These are phyloP conservation scores for Panopea generosa DNA, from an alignment of 2,888 invertebrate genomes.

Conservation along the genomic window DNA sequence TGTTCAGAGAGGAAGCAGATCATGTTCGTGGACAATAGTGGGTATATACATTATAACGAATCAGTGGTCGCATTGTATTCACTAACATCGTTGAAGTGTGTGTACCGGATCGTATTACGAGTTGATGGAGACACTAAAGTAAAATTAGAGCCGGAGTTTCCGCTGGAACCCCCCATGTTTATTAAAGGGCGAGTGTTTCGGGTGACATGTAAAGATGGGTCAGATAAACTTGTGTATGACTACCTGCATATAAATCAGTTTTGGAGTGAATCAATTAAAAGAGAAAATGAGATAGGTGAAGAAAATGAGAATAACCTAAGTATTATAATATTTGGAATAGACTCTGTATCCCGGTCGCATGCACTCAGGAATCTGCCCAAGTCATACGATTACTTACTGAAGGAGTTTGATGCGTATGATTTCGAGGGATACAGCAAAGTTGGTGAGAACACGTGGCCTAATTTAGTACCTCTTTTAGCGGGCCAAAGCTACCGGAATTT, in stretches of 20 bases:
- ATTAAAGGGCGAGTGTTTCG: slow-evolving; percentile 13
- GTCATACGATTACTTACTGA: neutral
- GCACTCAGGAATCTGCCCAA: slow-evolving; percentile 2
- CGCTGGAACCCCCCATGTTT: neutral
- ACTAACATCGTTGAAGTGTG: neutral
- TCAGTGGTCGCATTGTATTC: neutral
- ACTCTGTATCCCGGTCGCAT: slow-evolving; percentile 10
- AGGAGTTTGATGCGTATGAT: slow-evolving; percentile 7
- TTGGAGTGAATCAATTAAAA: too few species aligned
- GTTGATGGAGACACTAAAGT: neutral
- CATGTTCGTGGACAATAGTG: slow-evolving; percentile 1
- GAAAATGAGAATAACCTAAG: slow-evolving; percentile 1
- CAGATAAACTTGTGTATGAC: neutral
- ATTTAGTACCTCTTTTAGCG: neutral
- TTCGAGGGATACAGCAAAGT: slow-evolving; percentile 14
- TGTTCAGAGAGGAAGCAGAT: neutral
- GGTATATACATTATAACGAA: neutral
- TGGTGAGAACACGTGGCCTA: slow-evolving; percentile 1
- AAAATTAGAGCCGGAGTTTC: neutral
- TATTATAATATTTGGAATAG: slow-evolving; percentile 6
- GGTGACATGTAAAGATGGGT: neutral
- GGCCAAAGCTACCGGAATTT: neutral
- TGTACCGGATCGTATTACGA: neutral
- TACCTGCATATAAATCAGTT: too few species aligned
- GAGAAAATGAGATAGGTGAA: neutral